Base-by-base conservation (phyloP, 2,888 invertebrate genomes). In the Sarcophaga caerulescens region DNA sequence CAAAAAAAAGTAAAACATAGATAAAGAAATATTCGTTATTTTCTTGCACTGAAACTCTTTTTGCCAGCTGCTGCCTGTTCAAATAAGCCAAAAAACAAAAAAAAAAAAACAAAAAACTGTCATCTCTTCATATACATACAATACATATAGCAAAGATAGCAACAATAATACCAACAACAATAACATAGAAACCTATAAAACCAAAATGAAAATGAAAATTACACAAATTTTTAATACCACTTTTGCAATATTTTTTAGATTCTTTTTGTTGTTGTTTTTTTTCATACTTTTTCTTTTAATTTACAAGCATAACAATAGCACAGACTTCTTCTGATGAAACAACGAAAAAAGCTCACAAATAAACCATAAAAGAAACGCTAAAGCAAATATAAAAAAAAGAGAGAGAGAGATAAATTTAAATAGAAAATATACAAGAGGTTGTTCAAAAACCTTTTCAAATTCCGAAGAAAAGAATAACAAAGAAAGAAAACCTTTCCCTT, bases 221-320 rank as follows among this genome's bases (percentile, higher is more conserved):
- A 47, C 47, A 47, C 11, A 47, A 47, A 14, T 47, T 47, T 47
- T 47, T 47, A 47, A 47, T 47, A 47, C 14, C 47, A 47, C 60
- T 69, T 69, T 70, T 70, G 14, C 57, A 66, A 76, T 66, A 45
- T 69, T 70, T 77, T 70, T 21, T 74, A 35, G 35, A 35, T 6
- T 8, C 35, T 77, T 68, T 68, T 35, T 19, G 52, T 19, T 63
- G 35, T 35, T 35, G 6, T 35, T 35, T 35, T 35, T 4, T 35
- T 35, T 35, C 35, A 35, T 35, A 8, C 35, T 35, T 35, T 35
- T 35, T 35, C 68, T 77, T 77, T 77, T 68, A 77, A 77, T 77
- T 69, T 77, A 69, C 69, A 77, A 77, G 68, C 60, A 77, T 77
- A 77, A 69, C 77, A 77, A 60, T 45, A 6, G 8, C 35, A 35